Evolutionary conservation across 2,113 vertebrate genomes (phyloP), one percentile per base, ranked within the genome.

Genomic region (Corythornis cristatus): DNA sequence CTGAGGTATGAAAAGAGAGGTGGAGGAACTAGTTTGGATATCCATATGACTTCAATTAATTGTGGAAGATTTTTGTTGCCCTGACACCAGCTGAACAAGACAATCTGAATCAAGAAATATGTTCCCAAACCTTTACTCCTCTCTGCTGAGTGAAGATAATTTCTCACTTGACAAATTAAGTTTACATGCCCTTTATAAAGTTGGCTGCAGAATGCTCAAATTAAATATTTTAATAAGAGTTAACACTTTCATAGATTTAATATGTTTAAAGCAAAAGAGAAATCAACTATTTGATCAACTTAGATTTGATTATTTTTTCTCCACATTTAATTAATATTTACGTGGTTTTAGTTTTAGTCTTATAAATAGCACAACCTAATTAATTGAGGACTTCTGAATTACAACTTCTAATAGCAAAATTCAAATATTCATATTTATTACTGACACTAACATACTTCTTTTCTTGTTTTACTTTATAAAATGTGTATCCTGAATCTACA

Each of bases 1-100:
- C 8, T 75, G 73, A 78, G 29, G 61, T 90, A 77, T 75, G 70
- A 95, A 90, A 79, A 92, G 43, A 75, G 73, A 86, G 77, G 57
- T 67, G 71, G 57, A 89, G 62, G 48, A 90, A 64, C 26, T 84
- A 78, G 86, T 94, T 13, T 84, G 61, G 74, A 51, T 90, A 89
- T 68, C 70, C 57, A 31, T 46, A 68, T 75, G 77, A 58, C 70
- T 85, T 90, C 62, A 92, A 72, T 29, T 66, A 89, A 35, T 82
- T 65, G 11, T 3, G 2, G 73, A 66, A 90, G 57, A 87, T 76
- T 66, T 84, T 71, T 87, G 22, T 67, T 87, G 84, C 84, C 84
- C 61, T 75, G 89, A 75, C 51, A 80, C 25, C 29, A 29, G 9
- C 54, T 70, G 68, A 80, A 25, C 58, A 66, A 88, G 92, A 88